phyloP scores from a whole-genome alignment of 2,888 invertebrate species.

The Acleris emargana region DNA sequence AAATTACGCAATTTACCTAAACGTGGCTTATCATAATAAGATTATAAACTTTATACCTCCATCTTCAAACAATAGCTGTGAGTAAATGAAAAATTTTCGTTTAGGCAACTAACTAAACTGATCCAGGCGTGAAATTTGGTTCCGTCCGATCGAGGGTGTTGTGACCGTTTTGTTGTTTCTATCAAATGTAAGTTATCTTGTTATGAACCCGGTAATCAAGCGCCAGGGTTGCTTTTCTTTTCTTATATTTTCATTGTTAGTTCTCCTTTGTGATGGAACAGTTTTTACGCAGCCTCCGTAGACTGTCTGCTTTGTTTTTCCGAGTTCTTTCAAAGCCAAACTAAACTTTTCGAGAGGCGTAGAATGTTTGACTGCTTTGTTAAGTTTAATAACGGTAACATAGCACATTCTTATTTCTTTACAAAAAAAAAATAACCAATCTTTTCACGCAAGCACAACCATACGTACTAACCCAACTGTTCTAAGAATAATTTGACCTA shows the following conservation, averaged over 20 bases:
- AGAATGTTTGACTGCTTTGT: neutral
- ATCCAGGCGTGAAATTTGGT: slow-evolving; percentile 9
- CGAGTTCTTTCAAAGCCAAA: slow-evolving; percentile 17
- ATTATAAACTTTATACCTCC: slow-evolving; percentile 4
- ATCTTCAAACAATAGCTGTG: slow-evolving; percentile 16
- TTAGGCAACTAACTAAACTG: slow-evolving; percentile 16
- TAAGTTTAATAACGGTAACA: too few relatives aligned
- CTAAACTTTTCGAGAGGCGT: neutral
- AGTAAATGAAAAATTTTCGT: slow-evolving; percentile 9
- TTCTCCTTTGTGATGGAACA: neutral
- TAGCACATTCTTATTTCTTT: neutral
- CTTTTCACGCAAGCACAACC: neutral
- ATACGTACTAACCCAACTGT: neutral
- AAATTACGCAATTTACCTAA: neutral
- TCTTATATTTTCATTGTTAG: slow-evolving; percentile 5
- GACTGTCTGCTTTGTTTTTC: slow-evolving; percentile 22
- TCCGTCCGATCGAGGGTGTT: slow-evolving; percentile 1
- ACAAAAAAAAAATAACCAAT: slow-evolving; percentile 2
- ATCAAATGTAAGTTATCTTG: neutral
- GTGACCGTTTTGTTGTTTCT: neutral
- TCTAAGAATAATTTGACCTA: slow-evolving; percentile 22
- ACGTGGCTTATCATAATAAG: slow-evolving; percentile 30
- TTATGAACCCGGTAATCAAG: slow-evolving; percentile 14
- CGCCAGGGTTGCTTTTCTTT: neutral
- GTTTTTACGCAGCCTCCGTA: neutral